Percentiles rank a stretch among this genome's conserved stretches.
phyloP scores from a whole-genome alignment of 2,113 vertebrate species.

The Rhipidura dahli region DNA sequence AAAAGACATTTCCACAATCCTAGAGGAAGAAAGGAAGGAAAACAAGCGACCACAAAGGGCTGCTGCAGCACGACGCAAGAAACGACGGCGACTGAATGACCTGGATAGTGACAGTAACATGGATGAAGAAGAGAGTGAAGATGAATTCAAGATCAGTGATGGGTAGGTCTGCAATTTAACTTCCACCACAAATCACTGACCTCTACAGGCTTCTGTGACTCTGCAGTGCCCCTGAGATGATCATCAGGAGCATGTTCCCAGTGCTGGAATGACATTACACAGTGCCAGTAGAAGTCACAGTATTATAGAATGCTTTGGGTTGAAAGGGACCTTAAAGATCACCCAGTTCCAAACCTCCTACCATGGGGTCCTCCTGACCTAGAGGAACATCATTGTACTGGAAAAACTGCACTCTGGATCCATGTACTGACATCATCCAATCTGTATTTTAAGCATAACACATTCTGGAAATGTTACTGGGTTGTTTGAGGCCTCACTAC shows the following conservation, averaged over 20 bases:
- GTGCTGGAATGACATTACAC: neutral
- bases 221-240: neutral
- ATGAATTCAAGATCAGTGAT: conserved; percentile 94
- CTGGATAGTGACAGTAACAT: conserved; percentile 94
- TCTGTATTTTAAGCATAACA: neutral
- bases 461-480: neutral
- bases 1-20: conserved; percentile 94
- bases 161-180: conserved; percentile 74
- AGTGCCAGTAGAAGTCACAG: neutral
- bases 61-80: conserved; percentile 77
- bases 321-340: neutral
- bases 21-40: conserved; percentile 87
- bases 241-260: neutral
- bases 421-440: neutral
- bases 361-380: neutral
- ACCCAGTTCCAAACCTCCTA: neutral
- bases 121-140: conserved; percentile 94
- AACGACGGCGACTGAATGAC: conserved; percentile 91
- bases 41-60: conserved; percentile 81
- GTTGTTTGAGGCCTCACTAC: neutral
- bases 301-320: neutral
- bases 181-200: neutral
- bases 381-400: fast-evolving
- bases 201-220: neutral
- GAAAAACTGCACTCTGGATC: neutral